These are phyloP conservation scores for Rhaphigaster nebulosa DNA, from an alignment of 2,888 invertebrate species.

Conservation along the genomic window DNA sequence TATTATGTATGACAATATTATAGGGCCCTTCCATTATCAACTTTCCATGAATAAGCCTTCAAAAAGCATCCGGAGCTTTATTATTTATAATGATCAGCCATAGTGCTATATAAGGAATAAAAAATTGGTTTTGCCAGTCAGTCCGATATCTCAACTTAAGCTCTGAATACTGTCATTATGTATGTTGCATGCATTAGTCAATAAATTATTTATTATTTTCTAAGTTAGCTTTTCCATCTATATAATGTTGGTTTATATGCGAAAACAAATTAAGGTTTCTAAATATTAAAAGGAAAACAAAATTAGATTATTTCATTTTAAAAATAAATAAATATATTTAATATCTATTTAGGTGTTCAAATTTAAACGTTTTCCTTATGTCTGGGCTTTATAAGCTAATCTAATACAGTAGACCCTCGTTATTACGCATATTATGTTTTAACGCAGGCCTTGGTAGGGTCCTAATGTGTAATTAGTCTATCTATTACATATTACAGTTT, in stretches of 20 bases:
- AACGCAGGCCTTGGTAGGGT: too few species aligned
- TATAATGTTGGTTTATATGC: too few species aligned
- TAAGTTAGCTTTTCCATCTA: background rate
- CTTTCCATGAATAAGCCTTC: background rate
- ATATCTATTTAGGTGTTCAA: too few species aligned
- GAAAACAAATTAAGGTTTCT: background rate
- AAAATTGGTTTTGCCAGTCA: background rate
- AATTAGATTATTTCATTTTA: background rate
- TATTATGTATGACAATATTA: conserved; percentile 25
- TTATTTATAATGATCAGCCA: background rate
- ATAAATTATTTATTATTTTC: background rate
- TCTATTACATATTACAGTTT: too few species aligned
- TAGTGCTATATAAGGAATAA: background rate
- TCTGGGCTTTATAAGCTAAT: too few species aligned
- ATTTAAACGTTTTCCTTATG: too few species aligned
- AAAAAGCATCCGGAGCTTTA: background rate
- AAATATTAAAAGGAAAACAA: background rate
- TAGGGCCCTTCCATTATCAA: conserved; percentile 42
- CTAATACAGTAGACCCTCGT: too few species aligned
- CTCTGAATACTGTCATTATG: background rate
- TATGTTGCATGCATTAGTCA: background rate
- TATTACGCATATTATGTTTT: too few species aligned
- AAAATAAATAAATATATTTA: background rate
- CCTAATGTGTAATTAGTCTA: too few species aligned
- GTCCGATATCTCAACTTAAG: background rate